Evolutionary conservation across 2,113 vertebrate species (phyloP), one percentile per base, ranked within the genome.

Genomic region (Grallaria varia): DNA sequence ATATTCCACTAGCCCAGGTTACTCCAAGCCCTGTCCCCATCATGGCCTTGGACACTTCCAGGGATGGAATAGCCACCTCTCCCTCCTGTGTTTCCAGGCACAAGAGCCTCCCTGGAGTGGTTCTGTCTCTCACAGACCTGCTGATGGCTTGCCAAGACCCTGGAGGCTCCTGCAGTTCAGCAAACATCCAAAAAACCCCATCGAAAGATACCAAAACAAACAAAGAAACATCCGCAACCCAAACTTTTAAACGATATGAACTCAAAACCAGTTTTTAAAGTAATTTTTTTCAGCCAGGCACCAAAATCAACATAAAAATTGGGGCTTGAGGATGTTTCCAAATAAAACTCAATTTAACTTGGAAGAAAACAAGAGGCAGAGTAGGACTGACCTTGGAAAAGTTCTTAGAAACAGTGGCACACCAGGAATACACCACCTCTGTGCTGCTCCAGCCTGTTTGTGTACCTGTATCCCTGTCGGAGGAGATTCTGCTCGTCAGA

Each of bases 401-500:
- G 27, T 30, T 83, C 50, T 77, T 35, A 31, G 69, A 60, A 92
- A 56, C 14, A 49, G 53, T 1, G n/a, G 20, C 27, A 19, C 19
- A 31, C 13, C 2, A 1, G 50, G 53, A 68, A 35, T 50, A 10
- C 33, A 6, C 66, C 19, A 10, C 55, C 33, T 35, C 40, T 1
- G 2, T 74, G 75, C 42, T 73, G 56, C 33, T 35, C 17, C 42
- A 11, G 39, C 2, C 40, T 89, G 62, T 87, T 94, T 87, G 39
- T 91, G 50, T 73, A 66, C 59, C 75, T 52, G 35, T 14, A 25
- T 59, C 42, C 45, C 87, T 62, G 33, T 6, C 40, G 44, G 75
- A 73, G 63, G 63, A 79, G 71, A 42, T 73, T 97, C 83, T 82
- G 50, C 84, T 90, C 59, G 83, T 85, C 75, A 45, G 33, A 59